These are phyloP conservation scores for Styela clava DNA, from an alignment of 23 tunicate genomes.

Conservation along the genomic window DNA sequence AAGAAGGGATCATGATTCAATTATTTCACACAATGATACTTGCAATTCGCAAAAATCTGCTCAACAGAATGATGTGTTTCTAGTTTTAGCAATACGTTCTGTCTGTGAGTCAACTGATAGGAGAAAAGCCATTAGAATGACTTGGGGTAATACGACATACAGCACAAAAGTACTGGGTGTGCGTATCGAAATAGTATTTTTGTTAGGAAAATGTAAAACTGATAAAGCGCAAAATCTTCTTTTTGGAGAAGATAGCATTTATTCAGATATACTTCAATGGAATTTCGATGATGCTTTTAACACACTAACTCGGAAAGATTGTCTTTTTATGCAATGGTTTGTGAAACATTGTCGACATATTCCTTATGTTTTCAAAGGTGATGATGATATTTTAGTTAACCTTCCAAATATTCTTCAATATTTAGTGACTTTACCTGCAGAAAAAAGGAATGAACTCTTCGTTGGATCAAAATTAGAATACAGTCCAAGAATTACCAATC, in stretches of 20 bases:
- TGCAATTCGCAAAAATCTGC: constrained; percentile 35
- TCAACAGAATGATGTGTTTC: constrained; percentile 45
- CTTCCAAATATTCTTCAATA: constrained; percentile 43
- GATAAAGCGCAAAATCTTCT: constrained; percentile 5
- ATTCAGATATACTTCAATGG: constrained; percentile 72
- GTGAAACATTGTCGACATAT: constrained; percentile 48
- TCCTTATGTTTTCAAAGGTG: constrained; percentile 79
- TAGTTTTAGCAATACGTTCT: constrained; percentile 60
- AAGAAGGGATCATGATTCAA: constrained; percentile 41
- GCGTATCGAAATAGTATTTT: constrained; percentile 38
- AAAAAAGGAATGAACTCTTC: constrained; percentile 32
- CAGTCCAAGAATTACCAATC: constrained; percentile 63
- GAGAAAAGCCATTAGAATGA: constrained; percentile 54
- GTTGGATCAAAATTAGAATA: constrained; percentile 52
- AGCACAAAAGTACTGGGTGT: constrained; percentile 29
- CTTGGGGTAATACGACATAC: constrained; percentile 65
- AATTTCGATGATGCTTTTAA: constrained; percentile 70
- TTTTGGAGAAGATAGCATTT: constrained; percentile 23
- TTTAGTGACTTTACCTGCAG: constrained; percentile 16
- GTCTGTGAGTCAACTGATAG: constrained; percentile 37
- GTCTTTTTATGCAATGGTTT: constrained; percentile 79
- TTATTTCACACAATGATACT: constrained; percentile 36
- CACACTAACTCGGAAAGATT: constrained; percentile 73
- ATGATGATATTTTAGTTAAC: constrained; percentile 83
- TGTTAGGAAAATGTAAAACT: constrained; percentile 51